Percentiles rank a stretch among this genome's conserved stretches.
phyloP scores from a whole-genome alignment of 1,140 invertebrate genomes.

The Trichonephila clavipes region DNA sequence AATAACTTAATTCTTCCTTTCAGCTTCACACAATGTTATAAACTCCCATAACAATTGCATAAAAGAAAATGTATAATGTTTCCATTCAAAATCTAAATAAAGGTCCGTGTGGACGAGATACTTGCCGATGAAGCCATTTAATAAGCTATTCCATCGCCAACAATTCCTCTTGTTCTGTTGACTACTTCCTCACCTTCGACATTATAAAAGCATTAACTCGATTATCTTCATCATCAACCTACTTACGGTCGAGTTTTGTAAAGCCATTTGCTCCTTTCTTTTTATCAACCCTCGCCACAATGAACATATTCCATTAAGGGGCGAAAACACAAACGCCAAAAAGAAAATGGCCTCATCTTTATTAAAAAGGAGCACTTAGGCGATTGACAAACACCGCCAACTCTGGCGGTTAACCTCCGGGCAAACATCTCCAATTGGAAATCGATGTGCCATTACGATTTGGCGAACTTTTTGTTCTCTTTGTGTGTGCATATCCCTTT shows the following conservation, averaged over 20 bases:
- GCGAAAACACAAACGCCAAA: constrained; percentile 33
- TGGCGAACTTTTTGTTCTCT: constrained; percentile 28
- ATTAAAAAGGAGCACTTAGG: constrained; percentile 55
- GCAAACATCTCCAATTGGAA: constrained; percentile 54
- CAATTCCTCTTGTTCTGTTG: constrained; percentile 1
- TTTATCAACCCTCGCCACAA: background rate
- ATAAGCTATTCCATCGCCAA: background rate
- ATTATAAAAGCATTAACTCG: constrained; percentile 11
- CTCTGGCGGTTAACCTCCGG: constrained; percentile 43
- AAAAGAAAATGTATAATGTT: too few relatives aligned
- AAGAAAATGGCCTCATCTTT: constrained; percentile 39
- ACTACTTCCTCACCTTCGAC: background rate
- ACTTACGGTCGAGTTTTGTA: constrained; percentile 1
- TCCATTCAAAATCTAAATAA: too few relatives aligned
- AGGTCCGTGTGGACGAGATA: background rate
- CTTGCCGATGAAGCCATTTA: background rate
- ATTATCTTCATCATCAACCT: constrained; percentile 19
- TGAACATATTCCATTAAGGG: constrained; percentile 1
- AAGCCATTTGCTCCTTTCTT: constrained; percentile 36
- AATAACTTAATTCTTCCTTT: too few relatives aligned
- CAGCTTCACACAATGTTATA: too few relatives aligned
- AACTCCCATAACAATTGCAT: too few relatives aligned
- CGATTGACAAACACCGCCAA: constrained; percentile 22
- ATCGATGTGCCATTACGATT: constrained; percentile 62
- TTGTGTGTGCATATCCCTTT: background rate